Conservation (phyloP, 2,888 invertebrate species). For the Hydropsyche betteni region DNA sequence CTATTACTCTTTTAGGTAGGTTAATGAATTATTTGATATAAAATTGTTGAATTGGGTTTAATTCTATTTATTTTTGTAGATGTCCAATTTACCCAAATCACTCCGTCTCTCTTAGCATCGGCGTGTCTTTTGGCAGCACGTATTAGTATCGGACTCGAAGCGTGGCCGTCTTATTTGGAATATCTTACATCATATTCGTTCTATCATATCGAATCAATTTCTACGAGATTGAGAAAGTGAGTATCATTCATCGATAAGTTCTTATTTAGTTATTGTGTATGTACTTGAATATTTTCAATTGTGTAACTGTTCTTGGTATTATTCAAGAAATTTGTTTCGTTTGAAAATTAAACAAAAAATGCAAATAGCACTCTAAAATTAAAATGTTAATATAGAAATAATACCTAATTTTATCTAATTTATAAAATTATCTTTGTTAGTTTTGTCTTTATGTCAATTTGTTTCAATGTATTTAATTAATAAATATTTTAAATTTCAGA, state of each 20-base stretch:
- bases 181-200: constrained; percentile 38
- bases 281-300: neutral
- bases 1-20: constrained; percentile 47
- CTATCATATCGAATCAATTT: constrained; percentile 20
- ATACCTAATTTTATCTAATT: neutral
- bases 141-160: constrained; percentile 26
- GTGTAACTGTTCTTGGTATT: neutral
- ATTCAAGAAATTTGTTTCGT: neutral
- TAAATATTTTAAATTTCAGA: constrained; percentile 35
- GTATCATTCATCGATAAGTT: neutral
- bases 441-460: neutral
- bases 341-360: too few species aligned
- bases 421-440: neutral
- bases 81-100: constrained; percentile 39
- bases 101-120: constrained; percentile 47
- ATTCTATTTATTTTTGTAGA: constrained; percentile 40
- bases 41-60: neutral
- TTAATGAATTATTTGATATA: neutral
- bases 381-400: neutral
- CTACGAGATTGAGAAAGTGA: constrained; percentile 43
- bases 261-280: neutral
- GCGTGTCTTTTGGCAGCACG: constrained; percentile 46
- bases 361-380: neutral
- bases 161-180: constrained; percentile 40
- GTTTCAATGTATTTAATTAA: neutral